phyloP scores from a whole-genome alignment of 2,888 invertebrate species.

The Polyploca ridens region DNA sequence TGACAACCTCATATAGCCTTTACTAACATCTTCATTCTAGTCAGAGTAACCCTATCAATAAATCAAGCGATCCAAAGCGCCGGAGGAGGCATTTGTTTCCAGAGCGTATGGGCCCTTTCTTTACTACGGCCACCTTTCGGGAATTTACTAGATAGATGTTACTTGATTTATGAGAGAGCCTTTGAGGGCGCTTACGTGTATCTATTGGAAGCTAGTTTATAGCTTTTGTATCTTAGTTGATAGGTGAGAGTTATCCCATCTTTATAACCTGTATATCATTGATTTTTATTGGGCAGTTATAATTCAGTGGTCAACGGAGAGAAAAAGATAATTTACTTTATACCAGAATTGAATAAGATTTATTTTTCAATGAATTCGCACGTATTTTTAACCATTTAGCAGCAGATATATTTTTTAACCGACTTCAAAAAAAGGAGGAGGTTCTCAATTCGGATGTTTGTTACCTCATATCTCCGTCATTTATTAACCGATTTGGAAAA shows the following conservation, averaged over 20 bases:
- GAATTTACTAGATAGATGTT: slow-evolving; percentile 5
- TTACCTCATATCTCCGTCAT: too few relatives aligned
- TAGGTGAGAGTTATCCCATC: not conserved
- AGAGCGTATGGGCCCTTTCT: slow-evolving; percentile 8
- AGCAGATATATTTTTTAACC: too few relatives aligned
- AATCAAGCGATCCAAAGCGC: slow-evolving; percentile 2
- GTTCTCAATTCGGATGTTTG: too few relatives aligned
- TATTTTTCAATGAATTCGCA: too few relatives aligned
- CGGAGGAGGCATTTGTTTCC: not conserved
- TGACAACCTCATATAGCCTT: not conserved
- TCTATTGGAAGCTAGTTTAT: not conserved
- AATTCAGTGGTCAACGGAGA: too few relatives aligned
- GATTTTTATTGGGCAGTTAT: too few relatives aligned
- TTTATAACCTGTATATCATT: not conserved
- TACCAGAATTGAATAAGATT: too few relatives aligned
- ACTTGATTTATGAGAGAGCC: slow-evolving; percentile 1
- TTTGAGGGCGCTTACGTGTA: slow-evolving; percentile 5
- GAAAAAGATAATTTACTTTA: too few relatives aligned
- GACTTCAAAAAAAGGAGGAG: too few relatives aligned
- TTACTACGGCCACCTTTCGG: not conserved
- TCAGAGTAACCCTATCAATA: not conserved
- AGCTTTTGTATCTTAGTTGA: slow-evolving; percentile 6
- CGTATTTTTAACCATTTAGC: too few relatives aligned
- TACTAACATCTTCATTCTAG: slow-evolving; percentile 1
- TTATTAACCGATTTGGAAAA: too few relatives aligned